phyloP scores from a whole-genome alignment of 2,797 vertebrate genomes.

The Enteromius paludinosus region DNA sequence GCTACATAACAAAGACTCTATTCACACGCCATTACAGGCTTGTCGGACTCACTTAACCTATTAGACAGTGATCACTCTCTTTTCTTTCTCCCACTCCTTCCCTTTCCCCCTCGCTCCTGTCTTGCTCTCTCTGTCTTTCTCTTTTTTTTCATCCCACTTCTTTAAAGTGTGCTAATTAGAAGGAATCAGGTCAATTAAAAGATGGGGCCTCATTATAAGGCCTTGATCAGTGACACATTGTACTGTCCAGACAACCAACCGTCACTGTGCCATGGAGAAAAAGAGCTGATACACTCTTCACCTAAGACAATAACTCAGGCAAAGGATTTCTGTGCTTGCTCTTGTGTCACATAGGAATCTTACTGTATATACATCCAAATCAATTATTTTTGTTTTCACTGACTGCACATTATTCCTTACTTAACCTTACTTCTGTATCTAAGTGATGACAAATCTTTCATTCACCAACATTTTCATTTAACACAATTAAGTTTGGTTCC shows the following conservation, averaged over 20 bases:
- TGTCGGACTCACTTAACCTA: slow-evolving; percentile 76
- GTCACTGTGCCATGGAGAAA: slow-evolving; percentile 49
- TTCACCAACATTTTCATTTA: background rate
- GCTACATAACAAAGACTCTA: slow-evolving; percentile 68
- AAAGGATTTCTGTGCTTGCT: background rate
- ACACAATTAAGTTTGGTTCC: no score
- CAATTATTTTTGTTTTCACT: background rate
- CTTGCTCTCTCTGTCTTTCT: slow-evolving; percentile 23
- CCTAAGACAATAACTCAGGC: background rate
- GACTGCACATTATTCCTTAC: background rate
- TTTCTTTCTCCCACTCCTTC: slow-evolving; percentile 31
- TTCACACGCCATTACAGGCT: slow-evolving; percentile 70
- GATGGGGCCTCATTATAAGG: slow-evolving; percentile 70
- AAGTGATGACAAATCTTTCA: background rate
- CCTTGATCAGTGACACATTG: slow-evolving; percentile 57
- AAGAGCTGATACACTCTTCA: slow-evolving; percentile 31
- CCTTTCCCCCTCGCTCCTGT: background rate
- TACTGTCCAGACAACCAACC: slow-evolving; percentile 58
- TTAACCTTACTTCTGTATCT: background rate
- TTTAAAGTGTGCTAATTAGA: slow-evolving; percentile 79
- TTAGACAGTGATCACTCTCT: slow-evolving; percentile 71
- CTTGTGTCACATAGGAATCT: background rate
- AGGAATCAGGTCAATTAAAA: slow-evolving; percentile 77
- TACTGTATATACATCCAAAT: background rate
- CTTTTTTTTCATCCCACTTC: slow-evolving; percentile 18